Percentiles rank a stretch among this genome's conserved stretches.
Evolutionary conservation across 1,140 invertebrate species (phyloP).

Genomic region (Pseudomyrmex flavicornis): DNA sequence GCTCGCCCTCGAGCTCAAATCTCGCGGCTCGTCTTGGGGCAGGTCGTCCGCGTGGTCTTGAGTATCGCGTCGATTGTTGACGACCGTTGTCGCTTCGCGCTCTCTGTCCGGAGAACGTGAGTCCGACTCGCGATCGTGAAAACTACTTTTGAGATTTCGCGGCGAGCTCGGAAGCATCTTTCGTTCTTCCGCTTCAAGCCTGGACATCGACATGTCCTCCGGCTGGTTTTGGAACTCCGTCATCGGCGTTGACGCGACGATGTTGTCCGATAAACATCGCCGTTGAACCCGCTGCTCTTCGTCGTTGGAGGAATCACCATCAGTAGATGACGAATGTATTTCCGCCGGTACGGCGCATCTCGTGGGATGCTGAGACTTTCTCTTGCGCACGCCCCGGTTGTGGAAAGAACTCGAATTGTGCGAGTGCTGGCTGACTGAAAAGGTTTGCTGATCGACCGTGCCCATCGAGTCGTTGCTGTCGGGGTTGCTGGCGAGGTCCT

Average conservation of each 20-base stretch:
- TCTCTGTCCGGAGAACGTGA: conserved; percentile 70
- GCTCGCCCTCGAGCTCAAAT: conserved; percentile 82
- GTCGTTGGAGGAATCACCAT: conserved; percentile 89
- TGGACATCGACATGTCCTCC: conserved; percentile 87
- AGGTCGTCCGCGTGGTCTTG: conserved; percentile 65
- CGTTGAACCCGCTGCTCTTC: conserved; percentile 72
- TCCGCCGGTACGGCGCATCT: conserved; percentile 89
- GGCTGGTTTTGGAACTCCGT: conserved; percentile 86
- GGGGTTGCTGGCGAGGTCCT: conserved; percentile 88
- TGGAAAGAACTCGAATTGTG: conserved; percentile 78
- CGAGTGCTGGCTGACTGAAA: conserved; percentile 75
- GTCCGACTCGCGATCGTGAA: conserved; percentile 66
- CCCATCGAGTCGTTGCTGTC: conserved; percentile 89
- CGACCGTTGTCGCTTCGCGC: background rate
- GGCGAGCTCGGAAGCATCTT: conserved; percentile 76
- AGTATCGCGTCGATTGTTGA: conserved; percentile 42
- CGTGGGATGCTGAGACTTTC: conserved; percentile 97
- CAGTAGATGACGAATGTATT: conserved; percentile 87
- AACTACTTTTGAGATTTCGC: conserved; percentile 47
- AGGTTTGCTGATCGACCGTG: conserved; percentile 77
- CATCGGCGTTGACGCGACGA: conserved; percentile 26
- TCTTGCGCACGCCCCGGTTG: conserved; percentile 88
- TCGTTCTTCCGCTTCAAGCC: conserved; percentile 78
- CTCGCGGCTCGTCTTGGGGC: conserved; percentile 80
- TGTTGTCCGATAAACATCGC: conserved; percentile 53